These are phyloP conservation scores for Psittacula derbiana DNA, from an alignment of 2,797 vertebrate species.

Conservation along the genomic window DNA sequence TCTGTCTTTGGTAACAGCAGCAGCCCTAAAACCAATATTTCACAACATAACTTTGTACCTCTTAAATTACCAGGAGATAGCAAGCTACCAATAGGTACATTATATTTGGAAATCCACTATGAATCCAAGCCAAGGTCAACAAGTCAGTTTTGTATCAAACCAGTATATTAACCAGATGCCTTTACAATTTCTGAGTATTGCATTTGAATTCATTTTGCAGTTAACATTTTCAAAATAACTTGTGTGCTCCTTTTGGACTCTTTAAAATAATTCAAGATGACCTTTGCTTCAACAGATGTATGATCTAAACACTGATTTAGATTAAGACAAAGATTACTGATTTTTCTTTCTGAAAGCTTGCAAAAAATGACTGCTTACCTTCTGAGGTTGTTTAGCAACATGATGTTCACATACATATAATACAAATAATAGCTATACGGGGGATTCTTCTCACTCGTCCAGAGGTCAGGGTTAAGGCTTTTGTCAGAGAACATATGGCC, in stretches of 20 bases:
- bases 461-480: conserved; percentile 90
- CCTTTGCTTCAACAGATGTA: neutral
- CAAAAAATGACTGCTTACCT: conserved; percentile 76
- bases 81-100: neutral
- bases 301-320: neutral
- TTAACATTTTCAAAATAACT: neutral
- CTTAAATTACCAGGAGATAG: neutral
- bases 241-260: neutral
- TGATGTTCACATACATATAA: conserved; percentile 97
- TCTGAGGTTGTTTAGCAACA: conserved; percentile 96
- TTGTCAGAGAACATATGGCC: conserved; percentile 95
- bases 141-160: neutral
- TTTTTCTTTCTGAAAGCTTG: neutral
- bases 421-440: conserved; percentile 97
- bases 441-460: conserved; percentile 90
- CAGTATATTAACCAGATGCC: neutral
- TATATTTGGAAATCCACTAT: neutral
- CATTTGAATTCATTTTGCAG: neutral
- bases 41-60: neutral
- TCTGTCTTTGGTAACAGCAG: neutral
- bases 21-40: neutral
- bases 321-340: neutral
- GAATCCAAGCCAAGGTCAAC: neutral
- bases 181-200: neutral
- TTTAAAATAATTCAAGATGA: neutral